These are phyloP conservation scores for Phenacoccus solenopsis DNA, from an alignment of 1,140 invertebrate genomes.

Conservation along the genomic window DNA sequence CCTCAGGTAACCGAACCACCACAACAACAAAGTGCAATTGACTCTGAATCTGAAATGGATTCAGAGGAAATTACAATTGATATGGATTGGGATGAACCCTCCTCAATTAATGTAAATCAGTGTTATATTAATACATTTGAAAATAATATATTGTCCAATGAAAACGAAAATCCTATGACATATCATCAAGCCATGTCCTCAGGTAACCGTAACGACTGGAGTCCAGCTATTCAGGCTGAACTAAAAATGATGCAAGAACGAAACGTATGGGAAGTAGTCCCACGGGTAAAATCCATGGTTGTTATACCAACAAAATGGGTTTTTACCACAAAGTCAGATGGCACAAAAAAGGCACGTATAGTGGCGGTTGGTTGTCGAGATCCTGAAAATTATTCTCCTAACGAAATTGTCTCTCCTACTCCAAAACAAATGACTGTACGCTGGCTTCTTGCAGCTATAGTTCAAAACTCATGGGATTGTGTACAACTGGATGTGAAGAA, in stretches of 20 bases:
- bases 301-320: constrained; percentile 27
- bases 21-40: background rate
- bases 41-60: background rate
- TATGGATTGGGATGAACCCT: background rate
- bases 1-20: no score
- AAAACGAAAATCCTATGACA: background rate
- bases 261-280: constrained; percentile 31
- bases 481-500: constrained; percentile 1
- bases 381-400: constrained; percentile 22
- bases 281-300: constrained; percentile 28
- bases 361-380: constrained; percentile 24
- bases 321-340: constrained; percentile 23
- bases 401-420: constrained; percentile 30
- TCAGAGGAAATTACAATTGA: background rate
- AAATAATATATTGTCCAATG: background rate
- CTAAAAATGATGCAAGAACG: constrained; percentile 24
- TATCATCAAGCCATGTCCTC: background rate
- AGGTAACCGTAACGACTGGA: constrained; percentile 21
- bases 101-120: background rate
- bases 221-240: constrained; percentile 24
- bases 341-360: constrained; percentile 23
- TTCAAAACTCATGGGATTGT: constrained; percentile 28
- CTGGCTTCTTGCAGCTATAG: constrained; percentile 29
- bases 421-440: constrained; percentile 23
- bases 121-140: background rate